Evolutionary conservation across 2,888 invertebrate species (phyloP).

Genomic region (Dynastes tityus): DNA sequence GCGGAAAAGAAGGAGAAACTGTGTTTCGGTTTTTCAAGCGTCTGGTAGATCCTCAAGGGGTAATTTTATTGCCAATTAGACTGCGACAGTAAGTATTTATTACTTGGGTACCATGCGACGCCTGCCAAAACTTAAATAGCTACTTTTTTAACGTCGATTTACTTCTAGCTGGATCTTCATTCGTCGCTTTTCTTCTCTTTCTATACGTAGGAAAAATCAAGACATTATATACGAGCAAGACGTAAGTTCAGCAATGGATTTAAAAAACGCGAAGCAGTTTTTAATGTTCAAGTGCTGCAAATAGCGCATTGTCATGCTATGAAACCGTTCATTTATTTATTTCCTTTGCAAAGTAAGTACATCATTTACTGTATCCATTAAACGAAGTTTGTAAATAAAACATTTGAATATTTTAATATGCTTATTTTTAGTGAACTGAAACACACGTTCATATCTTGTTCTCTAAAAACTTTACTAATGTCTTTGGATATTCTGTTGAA

Average conservation of each 20-base stretch:
- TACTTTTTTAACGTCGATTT: conserved; percentile 14
- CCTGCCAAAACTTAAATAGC: conserved; percentile 15
- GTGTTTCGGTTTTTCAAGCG: conserved; percentile 8
- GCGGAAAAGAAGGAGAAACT: conserved; percentile 3
- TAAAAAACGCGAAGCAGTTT: background rate
- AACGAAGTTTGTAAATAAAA: too few relatives aligned
- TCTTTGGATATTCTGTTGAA: too few relatives aligned
- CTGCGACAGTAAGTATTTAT: conserved; percentile 24
- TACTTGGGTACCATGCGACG: conserved; percentile 3
- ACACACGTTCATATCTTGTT: too few relatives aligned
- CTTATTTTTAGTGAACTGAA: too few relatives aligned
- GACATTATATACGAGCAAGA: background rate
- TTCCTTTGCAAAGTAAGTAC: too few relatives aligned
- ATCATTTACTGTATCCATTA: too few relatives aligned
- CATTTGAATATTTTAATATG: too few relatives aligned
- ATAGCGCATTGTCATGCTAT: background rate
- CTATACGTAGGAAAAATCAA: background rate
- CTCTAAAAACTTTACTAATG: too few relatives aligned
- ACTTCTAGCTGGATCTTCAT: background rate
- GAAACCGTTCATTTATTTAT: background rate
- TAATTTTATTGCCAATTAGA: conserved; percentile 41
- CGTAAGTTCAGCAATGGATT: background rate
- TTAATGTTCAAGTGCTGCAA: background rate
- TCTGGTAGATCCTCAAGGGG: background rate
- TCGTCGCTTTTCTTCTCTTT: background rate